Evolutionary conservation across 2,113 vertebrate species (phyloP), one percentile per base, ranked within the genome.

Genomic region (Salvelinus sp.): DNA sequence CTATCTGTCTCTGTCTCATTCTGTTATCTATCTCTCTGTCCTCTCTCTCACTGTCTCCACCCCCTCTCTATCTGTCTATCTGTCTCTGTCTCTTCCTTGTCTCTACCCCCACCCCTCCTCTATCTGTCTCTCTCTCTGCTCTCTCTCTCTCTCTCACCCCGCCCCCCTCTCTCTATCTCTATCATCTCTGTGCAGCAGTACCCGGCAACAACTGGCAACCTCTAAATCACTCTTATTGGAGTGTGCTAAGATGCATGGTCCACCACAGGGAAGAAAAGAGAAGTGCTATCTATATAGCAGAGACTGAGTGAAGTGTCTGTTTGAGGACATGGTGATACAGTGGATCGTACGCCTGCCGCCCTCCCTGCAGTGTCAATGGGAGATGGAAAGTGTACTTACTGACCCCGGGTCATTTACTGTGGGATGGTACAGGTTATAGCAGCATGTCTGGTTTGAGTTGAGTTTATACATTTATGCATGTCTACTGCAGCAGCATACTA

Each of bases 181-280:
- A 60, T 82, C 72, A 38, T 70, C 47, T 78, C 57, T 22, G 2
- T 62, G 54, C 48, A 73, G 70, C 60, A 20, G 58, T 16, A 13
- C 63, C 22, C 12, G 44, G 14, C 47, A 50, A n/a, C 58, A 62
- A 22, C 58, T 3, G n/a, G 58, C 72, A 67, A 65, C 73, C 64
- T 76, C 75, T 83, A 78, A 82, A 86, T 82, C 77, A 79, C 77
- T 90, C 80, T 62, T 68, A 30, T 64, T 76, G 63, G 75, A 71
- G 81, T 74, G 30, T 80, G 77, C 71, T 58, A 74, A 79, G 38
- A 71, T 79, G 60, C 60, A 72, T 1, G 62, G 23, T 78, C 71
- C 50, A 73, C 70, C 74, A 70, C 73, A 27, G 66, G 7, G 7
- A 33, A 10, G 38, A 77, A 79, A 78, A 78, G 57, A 68, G 48